These are phyloP conservation scores for Drosophila baimaii DNA, from an alignment of 1,140 invertebrate species.

Conservation along the genomic window DNA sequence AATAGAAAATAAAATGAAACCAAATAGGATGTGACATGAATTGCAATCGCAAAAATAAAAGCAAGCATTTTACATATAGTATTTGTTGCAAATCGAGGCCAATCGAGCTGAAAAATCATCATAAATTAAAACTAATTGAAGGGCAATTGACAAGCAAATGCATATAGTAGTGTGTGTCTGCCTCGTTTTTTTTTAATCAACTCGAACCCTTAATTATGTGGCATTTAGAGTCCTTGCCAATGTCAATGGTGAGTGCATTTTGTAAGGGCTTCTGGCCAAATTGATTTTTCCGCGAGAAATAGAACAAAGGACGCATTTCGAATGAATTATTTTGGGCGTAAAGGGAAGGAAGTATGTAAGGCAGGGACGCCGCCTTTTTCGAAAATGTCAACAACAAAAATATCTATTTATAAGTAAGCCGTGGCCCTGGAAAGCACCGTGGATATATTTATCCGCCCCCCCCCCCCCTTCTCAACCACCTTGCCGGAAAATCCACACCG, in stretches of 20 bases:
- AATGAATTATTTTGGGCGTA: too few relatives aligned
- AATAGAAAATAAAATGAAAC: constrained; percentile 3
- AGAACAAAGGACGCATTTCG: constrained; percentile 46
- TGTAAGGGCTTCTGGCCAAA: too few relatives aligned
- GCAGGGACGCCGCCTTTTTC: neutral
- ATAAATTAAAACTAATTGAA: constrained; percentile 29
- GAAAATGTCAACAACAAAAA: constrained; percentile 76
- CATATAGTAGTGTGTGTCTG: neutral
- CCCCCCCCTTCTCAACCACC: too few relatives aligned
- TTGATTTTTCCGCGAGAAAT: constrained; percentile 70
- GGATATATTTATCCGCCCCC: neutral
- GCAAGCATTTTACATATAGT: neutral
- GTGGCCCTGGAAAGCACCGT: constrained; percentile 39
- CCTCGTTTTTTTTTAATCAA: neutral
- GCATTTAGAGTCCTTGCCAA: too few relatives aligned
- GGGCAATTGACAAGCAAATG: constrained; percentile 13
- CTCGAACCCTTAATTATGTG: neutral
- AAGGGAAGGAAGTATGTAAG: neutral
- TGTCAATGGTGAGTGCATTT: too few relatives aligned
- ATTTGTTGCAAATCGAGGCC: neutral
- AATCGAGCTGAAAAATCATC: neutral
- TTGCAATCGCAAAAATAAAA: constrained; percentile 11
- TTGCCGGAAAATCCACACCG: constrained; percentile 17
- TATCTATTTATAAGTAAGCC: constrained; percentile 70
- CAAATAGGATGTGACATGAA: constrained; percentile 7